Percentiles rank a stretch among this genome's conserved stretches.
These are phyloP conservation scores for Magallana angulata DNA, from an alignment of 1,140 invertebrate species.

Conservation along the genomic window DNA sequence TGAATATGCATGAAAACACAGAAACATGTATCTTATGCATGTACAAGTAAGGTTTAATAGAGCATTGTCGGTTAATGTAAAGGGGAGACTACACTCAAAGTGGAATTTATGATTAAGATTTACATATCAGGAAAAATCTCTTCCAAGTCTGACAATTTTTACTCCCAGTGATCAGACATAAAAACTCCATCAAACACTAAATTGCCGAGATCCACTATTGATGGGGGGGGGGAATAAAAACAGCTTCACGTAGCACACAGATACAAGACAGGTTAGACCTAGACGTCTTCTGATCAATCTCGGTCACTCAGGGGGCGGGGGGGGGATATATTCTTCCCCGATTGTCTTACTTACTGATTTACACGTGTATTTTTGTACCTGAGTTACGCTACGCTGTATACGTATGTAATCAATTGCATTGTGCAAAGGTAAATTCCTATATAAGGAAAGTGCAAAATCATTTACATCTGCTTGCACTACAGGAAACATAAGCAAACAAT, in stretches of 20 bases:
- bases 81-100: neutral
- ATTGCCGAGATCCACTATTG: neutral
- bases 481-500: too few species aligned
- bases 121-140: slow-evolving; percentile 17
- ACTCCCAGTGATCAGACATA: slow-evolving; percentile 9
- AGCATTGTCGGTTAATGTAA: neutral
- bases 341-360: too few species aligned
- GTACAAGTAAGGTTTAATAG: neutral
- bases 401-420: too few species aligned
- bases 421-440: neutral
- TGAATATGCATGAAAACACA: neutral
- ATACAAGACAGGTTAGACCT: slow-evolving; percentile 8
- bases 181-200: slow-evolving; percentile 18
- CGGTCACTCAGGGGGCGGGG: too few species aligned
- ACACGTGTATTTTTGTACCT: too few species aligned
- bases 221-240: slow-evolving; percentile 1
- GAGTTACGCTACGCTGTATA: too few species aligned
- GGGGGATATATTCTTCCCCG: too few species aligned
- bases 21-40: neutral
- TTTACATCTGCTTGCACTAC: too few species aligned
- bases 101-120: slow-evolving; percentile 10
- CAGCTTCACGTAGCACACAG: neutral
- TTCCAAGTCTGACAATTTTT: slow-evolving; percentile 14
- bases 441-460: neutral
- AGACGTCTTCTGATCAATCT: neutral